A percentile compares a stretch with the other conserved stretches of the same genome.
phyloP scores from a whole-genome alignment of 2,113 vertebrate genomes.

The Hyperoodon ampullatus region DNA sequence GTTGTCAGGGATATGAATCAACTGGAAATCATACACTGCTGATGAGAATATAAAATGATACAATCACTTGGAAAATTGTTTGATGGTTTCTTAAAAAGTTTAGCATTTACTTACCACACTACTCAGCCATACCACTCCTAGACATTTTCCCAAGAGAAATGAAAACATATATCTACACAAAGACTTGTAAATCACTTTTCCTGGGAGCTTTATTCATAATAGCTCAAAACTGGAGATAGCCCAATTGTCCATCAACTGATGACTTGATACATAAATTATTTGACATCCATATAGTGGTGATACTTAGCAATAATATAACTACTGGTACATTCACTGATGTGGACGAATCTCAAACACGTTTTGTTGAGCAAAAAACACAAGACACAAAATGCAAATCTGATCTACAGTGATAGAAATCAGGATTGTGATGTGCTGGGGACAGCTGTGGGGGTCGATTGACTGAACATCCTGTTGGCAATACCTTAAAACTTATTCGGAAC shows the following conservation, averaged over 20 bases:
- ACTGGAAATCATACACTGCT: neutral
- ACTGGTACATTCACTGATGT: accelerated
- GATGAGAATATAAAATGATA: no score
- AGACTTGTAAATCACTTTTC: neutral
- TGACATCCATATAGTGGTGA: no score
- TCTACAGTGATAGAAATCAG: neutral
- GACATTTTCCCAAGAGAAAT: no score
- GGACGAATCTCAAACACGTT: neutral
- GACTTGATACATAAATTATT: neutral
- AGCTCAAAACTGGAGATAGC: neutral
- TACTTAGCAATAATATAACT: neutral
- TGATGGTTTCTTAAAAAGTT: no score
- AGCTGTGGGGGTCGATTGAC: neutral
- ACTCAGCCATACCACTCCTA: no score
- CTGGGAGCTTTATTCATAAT: neutral
- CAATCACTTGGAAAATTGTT: no score
- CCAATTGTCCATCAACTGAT: neutral
- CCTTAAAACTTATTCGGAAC: neutral
- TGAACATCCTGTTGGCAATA: neutral
- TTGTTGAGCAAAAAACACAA: neutral
- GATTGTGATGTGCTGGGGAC: neutral
- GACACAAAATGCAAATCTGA: neutral
- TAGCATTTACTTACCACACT: no score
- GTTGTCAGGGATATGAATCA: neutral
- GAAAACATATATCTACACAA: neutral